Percentiles rank a stretch among this genome's conserved stretches.
These are phyloP conservation scores for Tachysurus vachellii DNA, from an alignment of 2,113 vertebrate genomes.

Conservation along the genomic window DNA sequence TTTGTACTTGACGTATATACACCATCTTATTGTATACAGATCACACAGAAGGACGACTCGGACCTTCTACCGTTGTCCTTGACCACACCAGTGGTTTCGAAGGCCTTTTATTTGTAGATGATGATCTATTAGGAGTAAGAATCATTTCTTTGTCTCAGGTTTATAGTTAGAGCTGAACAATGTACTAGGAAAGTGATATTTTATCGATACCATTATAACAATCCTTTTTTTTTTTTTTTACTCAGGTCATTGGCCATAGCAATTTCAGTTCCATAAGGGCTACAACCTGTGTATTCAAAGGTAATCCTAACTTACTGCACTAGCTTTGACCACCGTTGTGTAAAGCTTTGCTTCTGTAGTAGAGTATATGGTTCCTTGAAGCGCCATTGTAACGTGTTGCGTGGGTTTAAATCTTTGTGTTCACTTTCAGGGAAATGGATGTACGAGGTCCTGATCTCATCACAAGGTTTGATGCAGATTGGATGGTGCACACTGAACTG, in stretches of 20 bases:
- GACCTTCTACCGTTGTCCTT: constrained; percentile 88
- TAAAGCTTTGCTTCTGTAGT: not conserved
- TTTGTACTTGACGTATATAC: not conserved
- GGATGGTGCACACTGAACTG: constrained; percentile 97
- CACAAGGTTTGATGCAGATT: constrained; percentile 98
- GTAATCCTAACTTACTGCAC: constrained; percentile 63
- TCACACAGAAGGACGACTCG: constrained; percentile 84
- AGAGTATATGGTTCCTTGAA: not conserved
- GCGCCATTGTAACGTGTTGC: not conserved
- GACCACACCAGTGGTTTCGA: constrained; percentile 97
- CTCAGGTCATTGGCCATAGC: constrained; percentile 94
- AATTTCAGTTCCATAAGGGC: constrained; percentile 98
- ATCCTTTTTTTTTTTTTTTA: constrained; percentile 45
- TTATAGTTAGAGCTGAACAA: not conserved
- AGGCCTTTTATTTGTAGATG: constrained; percentile 92
- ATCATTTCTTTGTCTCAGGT: not conserved
- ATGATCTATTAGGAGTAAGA: constrained; percentile 94
- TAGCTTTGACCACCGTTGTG: not conserved
- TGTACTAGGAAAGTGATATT: not conserved
- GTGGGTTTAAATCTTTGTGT: not conserved
- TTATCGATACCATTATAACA: not conserved
- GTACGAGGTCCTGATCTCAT: constrained; percentile 98
- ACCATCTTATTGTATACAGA: constrained; percentile 48
- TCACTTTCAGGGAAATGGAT: constrained; percentile 87
- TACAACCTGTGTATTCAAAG: constrained; percentile 93